Evolutionary conservation across 2,888 invertebrate species (phyloP).

Genomic region (Leptopterna dolabrata): DNA sequence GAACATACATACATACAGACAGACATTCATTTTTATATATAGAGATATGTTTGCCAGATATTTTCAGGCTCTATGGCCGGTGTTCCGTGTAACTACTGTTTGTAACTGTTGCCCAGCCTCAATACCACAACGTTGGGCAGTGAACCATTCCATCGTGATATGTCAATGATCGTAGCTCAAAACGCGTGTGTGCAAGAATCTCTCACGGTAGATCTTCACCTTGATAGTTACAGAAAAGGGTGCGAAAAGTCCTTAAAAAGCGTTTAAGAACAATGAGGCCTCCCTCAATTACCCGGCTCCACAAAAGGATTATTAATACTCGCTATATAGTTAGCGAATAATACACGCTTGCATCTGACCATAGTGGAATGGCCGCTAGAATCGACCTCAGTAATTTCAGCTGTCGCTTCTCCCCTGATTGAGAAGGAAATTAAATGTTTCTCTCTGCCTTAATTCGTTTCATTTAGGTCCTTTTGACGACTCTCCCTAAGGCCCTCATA

Average conservation of each 20-base stretch:
- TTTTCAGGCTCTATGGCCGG: no score
- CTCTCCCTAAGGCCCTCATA: background rate
- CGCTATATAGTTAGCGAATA: background rate
- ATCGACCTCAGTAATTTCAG: conserved; percentile 14
- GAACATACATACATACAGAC: no score
- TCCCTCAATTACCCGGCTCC: conserved; percentile 8
- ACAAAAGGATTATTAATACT: conserved; percentile 17
- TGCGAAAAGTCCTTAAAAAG: conserved; percentile 27
- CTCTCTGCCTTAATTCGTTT: conserved; percentile 1
- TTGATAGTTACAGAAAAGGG: background rate
- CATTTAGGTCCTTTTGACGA: background rate
- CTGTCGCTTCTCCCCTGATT: conserved; percentile 28
- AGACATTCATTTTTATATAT: no score
- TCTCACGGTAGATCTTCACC: conserved; percentile 3
- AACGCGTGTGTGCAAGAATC: conserved; percentile 15
- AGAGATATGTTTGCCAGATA: no score
- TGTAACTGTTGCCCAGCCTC: no score
- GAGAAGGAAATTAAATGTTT: conserved; percentile 45
- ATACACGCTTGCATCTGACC: background rate
- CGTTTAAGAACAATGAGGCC: conserved; percentile 36
- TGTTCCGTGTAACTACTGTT: no score
- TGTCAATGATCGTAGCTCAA: no score
- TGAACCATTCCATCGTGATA: background rate
- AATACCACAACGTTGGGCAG: no score
- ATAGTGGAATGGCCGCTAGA: background rate